Evolutionary conservation across 2,113 vertebrate genomes (phyloP).

Genomic region (Nicator chloris): DNA sequence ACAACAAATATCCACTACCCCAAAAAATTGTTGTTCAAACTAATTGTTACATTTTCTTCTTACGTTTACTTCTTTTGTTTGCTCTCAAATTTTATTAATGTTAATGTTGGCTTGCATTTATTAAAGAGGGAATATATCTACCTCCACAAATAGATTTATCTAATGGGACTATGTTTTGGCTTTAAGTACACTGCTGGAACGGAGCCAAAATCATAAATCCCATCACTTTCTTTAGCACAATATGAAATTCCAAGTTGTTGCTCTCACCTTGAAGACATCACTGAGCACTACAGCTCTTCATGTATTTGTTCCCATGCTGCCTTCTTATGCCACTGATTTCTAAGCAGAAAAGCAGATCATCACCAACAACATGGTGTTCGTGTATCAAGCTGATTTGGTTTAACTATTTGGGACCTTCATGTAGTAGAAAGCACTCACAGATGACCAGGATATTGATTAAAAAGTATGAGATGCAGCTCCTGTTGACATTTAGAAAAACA

Average conservation of each 20-base stretch:
- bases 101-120: not conserved
- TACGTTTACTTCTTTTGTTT: not conserved
- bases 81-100: not conserved
- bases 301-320: not conserved
- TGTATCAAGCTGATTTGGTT: not conserved
- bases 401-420: not conserved
- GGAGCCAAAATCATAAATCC: not conserved
- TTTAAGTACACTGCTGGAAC: not conserved
- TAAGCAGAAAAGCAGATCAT: not conserved
- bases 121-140: not conserved
- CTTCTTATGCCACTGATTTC: not conserved
- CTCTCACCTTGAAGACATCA: not conserved
- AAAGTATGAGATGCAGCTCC: not conserved
- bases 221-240: not conserved
- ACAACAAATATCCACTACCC: not conserved
- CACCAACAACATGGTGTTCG: accelerated
- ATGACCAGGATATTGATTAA: not conserved
- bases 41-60: not conserved
- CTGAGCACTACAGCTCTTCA: not conserved
- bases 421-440: not conserved
- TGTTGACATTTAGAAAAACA: not conserved
- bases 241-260: not conserved
- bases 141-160: not conserved
- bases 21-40: not conserved
- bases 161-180: not conserved